Conservation (phyloP, 2,113 vertebrate species). For the Pachycephala philippinensis region DNA sequence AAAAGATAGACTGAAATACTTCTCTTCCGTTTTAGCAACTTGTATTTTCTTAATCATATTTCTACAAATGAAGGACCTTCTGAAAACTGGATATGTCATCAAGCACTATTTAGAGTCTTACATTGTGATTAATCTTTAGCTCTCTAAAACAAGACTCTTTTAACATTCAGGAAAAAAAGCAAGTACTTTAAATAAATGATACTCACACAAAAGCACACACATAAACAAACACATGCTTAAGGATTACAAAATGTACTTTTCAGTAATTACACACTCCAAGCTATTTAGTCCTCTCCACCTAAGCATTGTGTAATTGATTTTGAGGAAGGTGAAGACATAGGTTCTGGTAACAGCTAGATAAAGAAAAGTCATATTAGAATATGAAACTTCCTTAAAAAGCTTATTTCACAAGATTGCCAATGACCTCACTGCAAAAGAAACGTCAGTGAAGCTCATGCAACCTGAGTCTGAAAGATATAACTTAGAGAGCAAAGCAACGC, state of each 20-base stretch:
- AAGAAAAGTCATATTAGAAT: not conserved
- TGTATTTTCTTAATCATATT: not conserved
- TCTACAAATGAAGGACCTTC: not conserved
- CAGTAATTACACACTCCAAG: not conserved
- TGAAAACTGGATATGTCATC: not conserved
- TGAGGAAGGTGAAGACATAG: not conserved
- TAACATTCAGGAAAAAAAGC: rapidly evolving
- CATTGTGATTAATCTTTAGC: not conserved
- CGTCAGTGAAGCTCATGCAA: not conserved
- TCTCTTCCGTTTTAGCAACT: not conserved
- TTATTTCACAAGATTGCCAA: not conserved
- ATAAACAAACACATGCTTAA: not conserved
- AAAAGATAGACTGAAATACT: not conserved
- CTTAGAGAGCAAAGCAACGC: not conserved
- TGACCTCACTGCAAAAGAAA: not conserved
- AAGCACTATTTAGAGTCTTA: not conserved
- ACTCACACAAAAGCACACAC: not conserved
- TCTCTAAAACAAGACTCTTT: not conserved
- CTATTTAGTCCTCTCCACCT: not conserved
- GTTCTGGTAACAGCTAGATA: not conserved
- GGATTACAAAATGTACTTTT: not conserved
- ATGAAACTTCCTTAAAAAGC: not conserved
- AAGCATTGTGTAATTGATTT: not conserved
- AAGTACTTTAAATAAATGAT: not conserved
- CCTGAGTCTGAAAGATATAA: not conserved